Percentiles rank a stretch among this genome's conserved stretches.
Conservation (phyloP, 2,888 invertebrate species). For the Drosophila colorata region DNA sequence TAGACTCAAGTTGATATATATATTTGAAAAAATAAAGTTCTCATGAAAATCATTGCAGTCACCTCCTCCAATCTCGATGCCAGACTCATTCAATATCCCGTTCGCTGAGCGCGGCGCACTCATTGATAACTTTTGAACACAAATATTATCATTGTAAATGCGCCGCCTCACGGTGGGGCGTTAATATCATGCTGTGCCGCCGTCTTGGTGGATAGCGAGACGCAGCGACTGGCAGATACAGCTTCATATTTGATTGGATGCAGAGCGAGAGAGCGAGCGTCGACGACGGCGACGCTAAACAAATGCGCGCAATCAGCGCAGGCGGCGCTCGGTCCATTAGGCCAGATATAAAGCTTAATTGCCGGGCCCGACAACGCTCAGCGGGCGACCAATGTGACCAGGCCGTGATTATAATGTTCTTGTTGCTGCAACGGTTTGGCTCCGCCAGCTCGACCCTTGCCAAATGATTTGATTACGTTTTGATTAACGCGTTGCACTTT, state of each 20-base stretch:
- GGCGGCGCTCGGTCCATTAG: constrained; percentile 85
- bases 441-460: constrained; percentile 50
- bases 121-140: constrained; percentile 78
- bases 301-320: constrained; percentile 83
- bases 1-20: no score
- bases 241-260: constrained; percentile 80
- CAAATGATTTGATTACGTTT: constrained; percentile 80
- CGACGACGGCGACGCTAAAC: constrained; percentile 63
- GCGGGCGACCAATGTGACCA: constrained; percentile 74
- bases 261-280: constrained; percentile 20
- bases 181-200: constrained; percentile 82
- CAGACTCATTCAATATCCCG: constrained; percentile 37
- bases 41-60: constrained; percentile 3
- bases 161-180: constrained; percentile 82
- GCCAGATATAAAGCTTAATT: constrained; percentile 85
- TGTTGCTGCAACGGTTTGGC: constrained; percentile 22
- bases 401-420: constrained; percentile 65
- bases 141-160: constrained; percentile 81
- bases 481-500: constrained; percentile 80
- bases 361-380: constrained; percentile 83
- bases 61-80: constrained; percentile 13
- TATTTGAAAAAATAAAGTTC: constrained; percentile 1
- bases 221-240: constrained; percentile 11
- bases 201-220: constrained; percentile 44
- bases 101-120: constrained; percentile 49